Conservation (phyloP, 2,888 invertebrate genomes). For the Piscicola geometra region DNA sequence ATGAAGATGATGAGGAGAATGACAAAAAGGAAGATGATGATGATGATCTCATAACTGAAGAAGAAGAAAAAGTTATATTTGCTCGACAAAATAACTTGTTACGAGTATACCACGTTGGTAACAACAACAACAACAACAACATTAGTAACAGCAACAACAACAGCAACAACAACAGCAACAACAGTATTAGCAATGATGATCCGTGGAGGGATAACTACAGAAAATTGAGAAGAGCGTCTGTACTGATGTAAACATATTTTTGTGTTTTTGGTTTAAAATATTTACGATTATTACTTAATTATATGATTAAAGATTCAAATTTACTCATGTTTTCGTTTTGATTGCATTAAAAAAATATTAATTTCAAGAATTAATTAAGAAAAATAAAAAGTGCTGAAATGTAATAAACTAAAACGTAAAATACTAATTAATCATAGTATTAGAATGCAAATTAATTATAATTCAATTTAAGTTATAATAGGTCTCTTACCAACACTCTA, state of each 20-base stretch:
- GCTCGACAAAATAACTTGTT: neutral
- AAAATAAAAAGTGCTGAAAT: too few species aligned
- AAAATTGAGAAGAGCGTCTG: slow-evolving; percentile 34
- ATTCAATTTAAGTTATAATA: neutral
- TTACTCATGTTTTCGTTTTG: too few species aligned
- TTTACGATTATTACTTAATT: too few species aligned
- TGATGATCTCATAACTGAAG: slow-evolving; percentile 30
- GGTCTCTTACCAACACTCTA: neutral
- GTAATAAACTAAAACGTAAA: neutral
- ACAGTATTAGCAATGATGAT: neutral
- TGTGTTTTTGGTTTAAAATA: too few species aligned
- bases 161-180: neutral
- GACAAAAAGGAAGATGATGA: slow-evolving; percentile 5
- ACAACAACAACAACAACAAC: neutral
- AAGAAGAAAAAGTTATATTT: slow-evolving; percentile 25
- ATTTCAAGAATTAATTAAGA: too few species aligned
- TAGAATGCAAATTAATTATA: neutral
- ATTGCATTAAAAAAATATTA: too few species aligned
- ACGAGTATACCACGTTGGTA: neutral
- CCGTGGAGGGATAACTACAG: slow-evolving; percentile 29
- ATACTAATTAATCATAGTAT: neutral
- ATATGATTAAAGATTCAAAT: too few species aligned
- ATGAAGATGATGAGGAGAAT: neutral
- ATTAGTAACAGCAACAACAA: neutral
- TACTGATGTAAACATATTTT: slow-evolving; percentile 32